Conservation (phyloP, 2,113 vertebrate genomes). For the Ochotona princeps region DNA sequence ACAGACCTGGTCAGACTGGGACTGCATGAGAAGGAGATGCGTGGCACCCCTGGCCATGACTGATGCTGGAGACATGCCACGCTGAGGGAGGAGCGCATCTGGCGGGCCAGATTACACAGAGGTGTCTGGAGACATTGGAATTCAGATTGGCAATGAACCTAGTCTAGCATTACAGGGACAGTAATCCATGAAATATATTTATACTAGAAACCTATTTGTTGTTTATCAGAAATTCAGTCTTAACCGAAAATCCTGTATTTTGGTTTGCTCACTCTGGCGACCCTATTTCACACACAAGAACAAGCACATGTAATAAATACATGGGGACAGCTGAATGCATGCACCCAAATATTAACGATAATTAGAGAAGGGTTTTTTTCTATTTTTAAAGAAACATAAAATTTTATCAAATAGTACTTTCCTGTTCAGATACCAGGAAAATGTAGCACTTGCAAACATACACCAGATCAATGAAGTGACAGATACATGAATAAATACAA, state of each 20-base stretch:
- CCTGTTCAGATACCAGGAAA: not conserved
- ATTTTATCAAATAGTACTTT: not conserved
- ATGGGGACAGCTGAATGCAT: not conserved
- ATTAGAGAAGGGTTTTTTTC: not conserved
- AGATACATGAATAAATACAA: not conserved
- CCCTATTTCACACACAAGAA: not conserved
- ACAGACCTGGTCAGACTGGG: not conserved
- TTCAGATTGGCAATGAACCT: not conserved
- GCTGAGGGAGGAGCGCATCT: not conserved
- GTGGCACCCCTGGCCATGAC: too few species aligned
- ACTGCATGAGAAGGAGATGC: not conserved
- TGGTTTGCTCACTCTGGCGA: not conserved
- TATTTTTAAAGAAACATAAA: not conserved
- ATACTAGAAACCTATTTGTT: slow-evolving; percentile 8
- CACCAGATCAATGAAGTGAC: not conserved
- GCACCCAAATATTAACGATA: not conserved
- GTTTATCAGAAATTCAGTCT: slow-evolving; percentile 56
- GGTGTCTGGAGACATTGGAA: not conserved
- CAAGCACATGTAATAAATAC: not conserved
- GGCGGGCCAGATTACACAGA: not conserved
- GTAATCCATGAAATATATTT: not conserved
- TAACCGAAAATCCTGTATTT: not conserved
- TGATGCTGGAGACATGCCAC: too few species aligned
- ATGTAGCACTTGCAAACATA: not conserved
- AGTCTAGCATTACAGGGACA: slow-evolving; percentile 6